phyloP scores from a whole-genome alignment of 2,888 invertebrate genomes.

The Sminthurinus aureus region DNA sequence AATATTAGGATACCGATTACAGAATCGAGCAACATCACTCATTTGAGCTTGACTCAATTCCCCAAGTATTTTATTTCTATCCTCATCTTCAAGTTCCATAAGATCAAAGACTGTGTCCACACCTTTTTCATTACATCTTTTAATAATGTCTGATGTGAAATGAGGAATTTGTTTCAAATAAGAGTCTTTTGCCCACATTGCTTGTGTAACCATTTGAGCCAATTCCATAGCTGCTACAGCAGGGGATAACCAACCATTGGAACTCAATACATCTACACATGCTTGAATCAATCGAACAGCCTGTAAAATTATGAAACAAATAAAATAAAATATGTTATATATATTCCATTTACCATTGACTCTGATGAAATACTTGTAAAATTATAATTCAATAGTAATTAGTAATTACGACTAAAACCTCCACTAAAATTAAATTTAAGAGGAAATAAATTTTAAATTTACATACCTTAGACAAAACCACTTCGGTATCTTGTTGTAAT shows the following conservation, averaged over 20 bases:
- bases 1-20: conserved; percentile 98
- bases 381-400: too few relatives aligned
- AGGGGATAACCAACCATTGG: conserved; percentile 97
- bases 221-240: conserved; percentile 99
- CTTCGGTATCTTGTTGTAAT: conserved; percentile 93
- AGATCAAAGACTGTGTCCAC: conserved; percentile 95
- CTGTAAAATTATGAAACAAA: conserved; percentile 62
- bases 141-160: conserved; percentile 86
- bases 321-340: not conserved
- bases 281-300: conserved; percentile 89
- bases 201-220: conserved; percentile 99
- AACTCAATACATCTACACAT: conserved; percentile 90
- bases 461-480: conserved; percentile 78
- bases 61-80: conserved; percentile 78
- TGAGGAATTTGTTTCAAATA: conserved; percentile 97
- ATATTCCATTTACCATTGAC: not conserved
- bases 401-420: not conserved
- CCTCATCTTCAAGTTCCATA: conserved; percentile 91
- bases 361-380: not conserved
- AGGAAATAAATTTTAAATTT: not conserved
- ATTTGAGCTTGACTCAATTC: conserved; percentile 85
- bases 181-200: conserved; percentile 99
- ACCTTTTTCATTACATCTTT: conserved; percentile 89
- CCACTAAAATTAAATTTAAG: not conserved
- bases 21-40: conserved; percentile 98